Evolutionary conservation across 2,797 vertebrate genomes (phyloP), one percentile per base, ranked within the genome.

Genomic region (Thamnophis elegans): DNA sequence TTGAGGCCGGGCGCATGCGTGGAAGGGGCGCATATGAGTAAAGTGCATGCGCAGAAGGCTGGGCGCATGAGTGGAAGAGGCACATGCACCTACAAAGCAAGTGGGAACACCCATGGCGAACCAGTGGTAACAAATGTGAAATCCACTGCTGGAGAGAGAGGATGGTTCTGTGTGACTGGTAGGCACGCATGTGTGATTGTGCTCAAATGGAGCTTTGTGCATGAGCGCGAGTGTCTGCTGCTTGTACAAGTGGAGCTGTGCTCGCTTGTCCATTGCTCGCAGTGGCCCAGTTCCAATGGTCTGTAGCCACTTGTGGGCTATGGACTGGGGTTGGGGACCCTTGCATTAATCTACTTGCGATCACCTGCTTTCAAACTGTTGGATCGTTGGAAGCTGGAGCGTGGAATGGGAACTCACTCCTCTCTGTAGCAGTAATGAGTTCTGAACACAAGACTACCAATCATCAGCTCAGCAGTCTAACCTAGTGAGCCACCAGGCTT

Each of bases 241-340:
- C 65, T 18, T 26, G 10, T 11, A 25, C 59, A 60, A 60, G 6
- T 18, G 6, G n/a, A 68, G n/a, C 5, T 68, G 5, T 68, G 65
- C 2, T 16, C 0, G 14, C 14, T 32, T 16, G n/a, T n/a, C 14
- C 6, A 32, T 2, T 3, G 0, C 14, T 68, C 1, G 1, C 0
- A n/a, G 1, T 68, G 65, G 65, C 6, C 65, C 6, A 4, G 14
- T 32, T 68, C 65, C 14, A 68, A 68, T 68, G n/a, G 65, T 13
- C 28, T 68, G 65, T n/a, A 68, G 5, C 28, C 65, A 32, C n/a
- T 68, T 16, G 5, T 68, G n/a, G 65, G n/a, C 65, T 5, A 2
- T 0, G 2, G n/a, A 16, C 65, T 2, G 6, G 6, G n/a, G 2
- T 32, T 68, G n/a, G 14, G 65, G 65, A 32, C 14, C 14, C 14